A percentile compares a stretch with the other conserved stretches of the same genome.
Evolutionary conservation across 2,113 vertebrate genomes (phyloP).

Genomic region (Oxyura jamaicensis): DNA sequence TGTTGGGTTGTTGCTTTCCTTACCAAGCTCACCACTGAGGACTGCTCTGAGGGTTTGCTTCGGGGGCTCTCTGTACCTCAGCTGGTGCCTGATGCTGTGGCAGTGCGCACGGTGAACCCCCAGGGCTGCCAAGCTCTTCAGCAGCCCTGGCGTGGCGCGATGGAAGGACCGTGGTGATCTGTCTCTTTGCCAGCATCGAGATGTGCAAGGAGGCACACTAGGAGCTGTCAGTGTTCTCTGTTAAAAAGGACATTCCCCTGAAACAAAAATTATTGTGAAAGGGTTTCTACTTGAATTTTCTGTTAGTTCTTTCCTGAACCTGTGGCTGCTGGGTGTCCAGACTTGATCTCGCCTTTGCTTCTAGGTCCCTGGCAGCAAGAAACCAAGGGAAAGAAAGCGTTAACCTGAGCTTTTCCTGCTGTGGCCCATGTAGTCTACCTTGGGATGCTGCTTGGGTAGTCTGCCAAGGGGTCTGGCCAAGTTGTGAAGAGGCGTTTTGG

Average conservation of each 20-base stretch:
- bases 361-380: background rate
- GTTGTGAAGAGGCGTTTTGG: background rate
- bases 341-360: fast-evolving
- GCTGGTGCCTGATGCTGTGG: background rate
- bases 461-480: background rate
- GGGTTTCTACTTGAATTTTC: fast-evolving
- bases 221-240: fast-evolving
- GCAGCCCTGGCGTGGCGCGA: background rate
- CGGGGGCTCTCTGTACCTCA: background rate
- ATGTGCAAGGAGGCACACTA: background rate
- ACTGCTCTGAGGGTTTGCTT: background rate
- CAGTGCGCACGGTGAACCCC: background rate
- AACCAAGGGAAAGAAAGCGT: background rate
- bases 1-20: background rate
- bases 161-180: background rate
- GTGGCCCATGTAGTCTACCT: background rate
- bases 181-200: background rate
- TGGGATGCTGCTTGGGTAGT: background rate
- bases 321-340: background rate
- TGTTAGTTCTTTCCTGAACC: background rate
- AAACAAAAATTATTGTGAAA: background rate
- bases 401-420: background rate
- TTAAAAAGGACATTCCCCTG: background rate
- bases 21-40: fast-evolving
- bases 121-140: background rate